Evolutionary conservation across 2,888 invertebrate species (phyloP).

Genomic region (Drosophila parthenogenetica): DNA sequence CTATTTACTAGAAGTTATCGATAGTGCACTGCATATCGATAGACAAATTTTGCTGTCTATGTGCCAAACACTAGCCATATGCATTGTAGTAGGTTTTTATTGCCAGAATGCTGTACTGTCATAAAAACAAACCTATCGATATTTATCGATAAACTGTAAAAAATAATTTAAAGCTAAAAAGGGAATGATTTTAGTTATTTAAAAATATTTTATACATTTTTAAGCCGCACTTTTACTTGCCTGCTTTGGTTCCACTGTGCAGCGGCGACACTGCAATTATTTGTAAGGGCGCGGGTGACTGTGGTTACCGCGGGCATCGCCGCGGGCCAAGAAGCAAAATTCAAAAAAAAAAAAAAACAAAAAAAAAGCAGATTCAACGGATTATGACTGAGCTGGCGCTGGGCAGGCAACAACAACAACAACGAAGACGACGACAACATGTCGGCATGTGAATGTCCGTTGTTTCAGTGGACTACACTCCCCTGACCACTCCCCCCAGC

Average conservation of each 20-base stretch:
- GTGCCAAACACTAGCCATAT: too few species aligned
- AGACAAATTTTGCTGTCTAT: too few species aligned
- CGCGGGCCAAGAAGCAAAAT: slow-evolving; percentile 12
- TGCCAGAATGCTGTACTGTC: not conserved
- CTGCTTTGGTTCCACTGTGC: slow-evolving; percentile 49
- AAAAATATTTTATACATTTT: too few species aligned
- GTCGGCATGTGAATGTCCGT: slow-evolving; percentile 56
- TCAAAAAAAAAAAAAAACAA: not conserved
- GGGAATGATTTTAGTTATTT: too few species aligned
- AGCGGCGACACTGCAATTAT: slow-evolving; percentile 66
- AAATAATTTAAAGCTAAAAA: not conserved
- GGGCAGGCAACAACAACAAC: slow-evolving; percentile 40
- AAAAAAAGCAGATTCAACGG: slow-evolving; percentile 53
- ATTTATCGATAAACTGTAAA: not conserved
- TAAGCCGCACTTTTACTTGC: not conserved
- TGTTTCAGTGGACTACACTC: slow-evolving; percentile 1
- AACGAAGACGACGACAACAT: slow-evolving; percentile 34
- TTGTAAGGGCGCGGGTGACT: slow-evolving; percentile 54
- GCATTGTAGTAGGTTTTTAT: too few species aligned
- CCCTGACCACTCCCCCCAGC: not conserved
- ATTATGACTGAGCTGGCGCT: slow-evolving; percentile 71
- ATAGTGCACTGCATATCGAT: too few species aligned
- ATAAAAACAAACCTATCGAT: not conserved
- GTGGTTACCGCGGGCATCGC: slow-evolving; percentile 19
- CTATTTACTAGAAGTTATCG: too few species aligned